These are phyloP conservation scores for Octomys mimax DNA, from an alignment of 2,797 vertebrate genomes.

Conservation along the genomic window DNA sequence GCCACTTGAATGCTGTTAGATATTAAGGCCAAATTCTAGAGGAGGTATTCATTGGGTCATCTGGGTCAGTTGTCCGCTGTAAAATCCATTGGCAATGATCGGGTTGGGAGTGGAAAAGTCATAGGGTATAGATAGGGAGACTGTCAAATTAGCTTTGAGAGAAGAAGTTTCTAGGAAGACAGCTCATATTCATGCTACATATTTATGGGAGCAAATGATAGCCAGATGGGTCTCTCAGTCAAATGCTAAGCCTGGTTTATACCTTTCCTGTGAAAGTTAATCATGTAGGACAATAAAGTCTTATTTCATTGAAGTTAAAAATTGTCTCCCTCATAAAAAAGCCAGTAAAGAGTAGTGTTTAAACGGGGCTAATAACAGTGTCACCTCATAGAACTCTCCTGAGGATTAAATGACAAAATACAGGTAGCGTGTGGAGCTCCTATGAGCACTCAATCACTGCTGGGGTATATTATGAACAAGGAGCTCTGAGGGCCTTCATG, in stretches of 20 bases:
- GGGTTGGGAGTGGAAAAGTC: neutral
- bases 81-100: neutral
- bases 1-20: neutral
- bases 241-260: neutral
- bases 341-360: neutral
- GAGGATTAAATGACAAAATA: neutral
- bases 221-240: neutral
- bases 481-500: neutral
- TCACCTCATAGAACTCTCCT: neutral
- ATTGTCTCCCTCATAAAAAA: neutral
- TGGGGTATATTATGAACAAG: neutral
- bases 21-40: neutral
- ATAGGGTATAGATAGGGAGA: neutral
- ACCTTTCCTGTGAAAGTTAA: neutral
- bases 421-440: neutral
- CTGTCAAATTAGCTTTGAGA: neutral
- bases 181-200: too few relatives aligned
- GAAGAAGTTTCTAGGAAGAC: neutral
- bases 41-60: neutral
- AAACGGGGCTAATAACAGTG: neutral
- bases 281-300: neutral
- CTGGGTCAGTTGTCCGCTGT: neutral
- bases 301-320: slow-evolving; percentile 26
- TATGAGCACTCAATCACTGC: accelerated
- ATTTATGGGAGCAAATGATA: neutral